Conservation (phyloP, 2,888 invertebrate genomes). For the Ryuthela nishihirai region DNA sequence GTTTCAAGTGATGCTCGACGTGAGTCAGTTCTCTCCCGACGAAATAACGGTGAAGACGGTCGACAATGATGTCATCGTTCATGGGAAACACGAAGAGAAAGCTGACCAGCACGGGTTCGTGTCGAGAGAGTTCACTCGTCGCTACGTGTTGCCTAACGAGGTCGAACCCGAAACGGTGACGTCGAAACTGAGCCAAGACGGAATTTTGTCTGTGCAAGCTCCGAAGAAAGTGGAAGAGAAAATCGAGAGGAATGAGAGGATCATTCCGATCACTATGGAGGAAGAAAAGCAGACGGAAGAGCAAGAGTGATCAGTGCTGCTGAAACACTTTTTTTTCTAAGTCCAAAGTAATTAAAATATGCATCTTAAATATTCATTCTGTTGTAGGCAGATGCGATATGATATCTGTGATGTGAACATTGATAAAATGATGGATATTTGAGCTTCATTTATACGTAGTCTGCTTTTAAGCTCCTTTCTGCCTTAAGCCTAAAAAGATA, state of each 20-base stretch:
- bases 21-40: slow-evolving; percentile 67
- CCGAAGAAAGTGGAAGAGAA: slow-evolving; percentile 46
- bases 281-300: not conserved
- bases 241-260: slow-evolving; percentile 7
- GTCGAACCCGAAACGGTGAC: slow-evolving; percentile 68
- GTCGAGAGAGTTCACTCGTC: slow-evolving; percentile 68
- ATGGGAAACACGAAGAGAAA: slow-evolving; percentile 79
- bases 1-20: slow-evolving; percentile 3
- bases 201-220: slow-evolving; percentile 58
- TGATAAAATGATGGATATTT: too few relatives aligned
- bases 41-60: slow-evolving; percentile 70
- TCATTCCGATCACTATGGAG: not conserved
- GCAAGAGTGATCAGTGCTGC: too few relatives aligned
- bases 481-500: too few relatives aligned
- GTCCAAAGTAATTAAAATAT: too few relatives aligned
- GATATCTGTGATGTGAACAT: too few relatives aligned
- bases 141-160: slow-evolving; percentile 69
- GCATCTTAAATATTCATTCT: too few relatives aligned
- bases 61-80: slow-evolving; percentile 63
- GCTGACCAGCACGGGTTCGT: slow-evolving; percentile 77
- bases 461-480: too few relatives aligned
- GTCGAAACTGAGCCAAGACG: slow-evolving; percentile 71
- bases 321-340: too few relatives aligned
- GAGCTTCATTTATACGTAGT: too few relatives aligned
- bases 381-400: too few relatives aligned